These are phyloP conservation scores for Tragelaphus scriptus DNA, from an alignment of 2,113 vertebrate species.

Conservation along the genomic window DNA sequence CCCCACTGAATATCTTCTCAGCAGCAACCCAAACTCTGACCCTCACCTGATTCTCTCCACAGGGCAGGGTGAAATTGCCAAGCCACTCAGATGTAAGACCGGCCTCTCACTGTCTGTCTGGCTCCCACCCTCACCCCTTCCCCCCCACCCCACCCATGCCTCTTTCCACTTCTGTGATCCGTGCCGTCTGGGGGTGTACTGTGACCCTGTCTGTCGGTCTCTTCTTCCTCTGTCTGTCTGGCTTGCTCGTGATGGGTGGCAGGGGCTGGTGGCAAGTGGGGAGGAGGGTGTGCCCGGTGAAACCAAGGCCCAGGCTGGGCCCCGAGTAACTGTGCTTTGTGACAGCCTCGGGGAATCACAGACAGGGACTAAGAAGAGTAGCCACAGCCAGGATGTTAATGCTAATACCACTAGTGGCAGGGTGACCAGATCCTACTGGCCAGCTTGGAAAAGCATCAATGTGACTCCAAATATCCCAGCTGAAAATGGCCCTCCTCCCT, in stretches of 20 bases:
- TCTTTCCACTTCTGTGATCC: slow-evolving; percentile 74
- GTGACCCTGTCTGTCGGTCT: slow-evolving; percentile 59
- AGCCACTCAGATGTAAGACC: slow-evolving; percentile 87
- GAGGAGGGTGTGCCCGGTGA: not conserved
- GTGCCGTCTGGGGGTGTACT: slow-evolving; percentile 59
- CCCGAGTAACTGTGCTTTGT: not conserved
- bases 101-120: slow-evolving; percentile 75
- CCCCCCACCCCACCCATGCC: slow-evolving; percentile 8
- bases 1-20: not conserved
- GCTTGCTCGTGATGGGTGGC: slow-evolving; percentile 38
- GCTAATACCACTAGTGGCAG: not conserved
- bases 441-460: not conserved
- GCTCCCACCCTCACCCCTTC: slow-evolving; percentile 46
- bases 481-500: not conserved
- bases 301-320: not conserved
- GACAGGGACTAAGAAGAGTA: not conserved
- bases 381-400: not conserved
- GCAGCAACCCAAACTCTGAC: slow-evolving; percentile 66
- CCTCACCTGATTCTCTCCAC: slow-evolving; percentile 82
- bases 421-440: not conserved
- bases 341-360: not conserved
- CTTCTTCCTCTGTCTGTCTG: slow-evolving; percentile 69
- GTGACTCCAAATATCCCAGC: not conserved
- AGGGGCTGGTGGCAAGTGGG: not conserved
- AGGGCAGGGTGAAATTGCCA: slow-evolving; percentile 87